Evolutionary conservation across 2,113 vertebrate genomes (phyloP), one percentile per base, ranked within the genome.

Genomic region (Leptocoma aspasia): DNA sequence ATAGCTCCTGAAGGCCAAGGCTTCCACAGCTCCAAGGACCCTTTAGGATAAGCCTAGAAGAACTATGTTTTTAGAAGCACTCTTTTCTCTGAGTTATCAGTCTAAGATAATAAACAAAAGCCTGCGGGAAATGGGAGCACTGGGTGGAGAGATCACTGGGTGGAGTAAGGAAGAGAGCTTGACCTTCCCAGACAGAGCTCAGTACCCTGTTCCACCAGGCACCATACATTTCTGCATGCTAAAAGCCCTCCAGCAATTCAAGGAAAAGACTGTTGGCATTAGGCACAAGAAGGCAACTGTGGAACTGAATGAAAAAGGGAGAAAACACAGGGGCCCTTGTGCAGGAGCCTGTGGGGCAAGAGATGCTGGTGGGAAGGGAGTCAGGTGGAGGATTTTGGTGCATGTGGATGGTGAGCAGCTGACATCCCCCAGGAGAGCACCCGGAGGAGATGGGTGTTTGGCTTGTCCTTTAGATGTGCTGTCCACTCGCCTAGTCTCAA

Each of bases 191-290:
- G 27, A 6, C 24, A 26, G 22, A 45, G n/a, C 16, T 33, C 4
- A 1, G 12, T 28, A 10, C 7, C 20, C 12, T 28, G 22, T 28
- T 82, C 47, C 68, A 24, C 19, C 7, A 0, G 35, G 11, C 42
- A 42, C 47, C 21, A 13, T 0, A 2, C 0, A 2, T 5, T 64
- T 72, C 0, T 0, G 24, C 30, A 82, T 39, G 35, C 18, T 41
- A 42, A 79, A 93, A 92, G 9, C 5, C 3, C 15, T 37, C 15
- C 52, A 68, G 35, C 1, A 2, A 7, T 23, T 66, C 75, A 42
- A 42, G 52, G 15, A 27, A 69, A 56, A 7, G 31, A 11, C 8
- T 41, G 13, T 9, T 12, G 1, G 26, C 17, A 28, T 9, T 21
- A n/a, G 27, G 16, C 13, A 21, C 1, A 4, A 28, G 13, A 28